Evolutionary conservation across 2,888 invertebrate genomes (phyloP).

Genomic region (Metalampra italica): DNA sequence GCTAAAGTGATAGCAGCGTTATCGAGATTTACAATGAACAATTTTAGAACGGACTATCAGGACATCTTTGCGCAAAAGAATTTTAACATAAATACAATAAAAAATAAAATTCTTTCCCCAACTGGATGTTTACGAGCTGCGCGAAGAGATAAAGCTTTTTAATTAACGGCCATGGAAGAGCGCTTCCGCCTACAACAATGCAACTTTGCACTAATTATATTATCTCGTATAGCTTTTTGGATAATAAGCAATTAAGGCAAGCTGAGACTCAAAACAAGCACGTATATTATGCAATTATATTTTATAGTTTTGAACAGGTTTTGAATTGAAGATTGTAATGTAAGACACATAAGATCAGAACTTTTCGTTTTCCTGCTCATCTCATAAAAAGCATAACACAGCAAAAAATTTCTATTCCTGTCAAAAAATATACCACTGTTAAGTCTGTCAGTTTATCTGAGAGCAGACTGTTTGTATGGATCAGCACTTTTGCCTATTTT

Average conservation of each 20-base stretch:
- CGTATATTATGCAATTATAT: neutral
- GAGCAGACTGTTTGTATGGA: too few relatives aligned
- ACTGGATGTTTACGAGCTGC: constrained; percentile 10
- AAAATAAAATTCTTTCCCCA: constrained; percentile 17
- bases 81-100: constrained; percentile 18
- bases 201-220: constrained; percentile 25
- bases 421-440: too few relatives aligned
- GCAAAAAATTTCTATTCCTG: too few relatives aligned
- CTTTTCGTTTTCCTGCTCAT: too few relatives aligned
- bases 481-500: too few relatives aligned
- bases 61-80: constrained; percentile 10
- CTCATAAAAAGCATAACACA: too few relatives aligned
- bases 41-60: too few relatives aligned
- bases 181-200: constrained; percentile 31
- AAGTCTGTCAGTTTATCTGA: too few relatives aligned
- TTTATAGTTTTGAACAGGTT: neutral
- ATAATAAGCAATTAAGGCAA: constrained; percentile 4
- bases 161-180: constrained; percentile 28
- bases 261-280: neutral
- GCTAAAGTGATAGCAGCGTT: too few relatives aligned
- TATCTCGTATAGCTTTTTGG: constrained; percentile 10
- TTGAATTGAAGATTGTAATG: too few relatives aligned
- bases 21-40: too few relatives aligned
- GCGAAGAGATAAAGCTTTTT: constrained; percentile 25
- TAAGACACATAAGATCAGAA: too few relatives aligned